phyloP scores from a whole-genome alignment of 1,140 invertebrate genomes.

The Drosophila triauraria region DNA sequence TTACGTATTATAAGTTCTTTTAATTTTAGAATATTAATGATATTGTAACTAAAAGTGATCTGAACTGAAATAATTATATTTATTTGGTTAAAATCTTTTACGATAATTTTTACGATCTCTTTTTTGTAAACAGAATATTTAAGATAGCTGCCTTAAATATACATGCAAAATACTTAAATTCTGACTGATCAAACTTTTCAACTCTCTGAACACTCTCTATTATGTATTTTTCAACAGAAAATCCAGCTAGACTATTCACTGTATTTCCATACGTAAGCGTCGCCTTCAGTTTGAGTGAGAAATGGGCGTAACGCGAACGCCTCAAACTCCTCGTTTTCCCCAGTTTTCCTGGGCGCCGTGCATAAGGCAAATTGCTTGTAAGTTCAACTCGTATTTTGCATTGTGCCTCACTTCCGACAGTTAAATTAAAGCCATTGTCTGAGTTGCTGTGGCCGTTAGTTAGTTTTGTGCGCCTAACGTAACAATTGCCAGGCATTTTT shows the following conservation, averaged over 20 bases:
- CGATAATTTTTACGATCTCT: too few relatives aligned
- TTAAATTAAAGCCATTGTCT: constrained; percentile 84
- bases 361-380: constrained; percentile 79
- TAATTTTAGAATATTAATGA: too few relatives aligned
- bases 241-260: neutral
- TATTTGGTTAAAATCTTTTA: too few relatives aligned
- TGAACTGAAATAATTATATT: too few relatives aligned
- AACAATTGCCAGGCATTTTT: constrained; percentile 77
- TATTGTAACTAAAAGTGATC: too few relatives aligned
- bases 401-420: constrained; percentile 83
- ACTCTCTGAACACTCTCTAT: too few relatives aligned
- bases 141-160: too few relatives aligned
- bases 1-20: too few relatives aligned
- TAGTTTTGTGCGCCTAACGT: constrained; percentile 71
- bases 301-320: constrained; percentile 56
- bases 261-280: constrained; percentile 11
- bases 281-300: constrained; percentile 50
- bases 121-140: too few relatives aligned
- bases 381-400: constrained; percentile 83
- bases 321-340: constrained; percentile 8
- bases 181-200: too few relatives aligned
- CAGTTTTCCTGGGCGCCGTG: constrained; percentile 49
- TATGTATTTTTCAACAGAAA: too few relatives aligned
- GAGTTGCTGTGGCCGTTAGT: constrained; percentile 62
- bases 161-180: too few relatives aligned